Conservation (phyloP, 2,797 vertebrate species). For the Coccyzus lansbergi region DNA sequence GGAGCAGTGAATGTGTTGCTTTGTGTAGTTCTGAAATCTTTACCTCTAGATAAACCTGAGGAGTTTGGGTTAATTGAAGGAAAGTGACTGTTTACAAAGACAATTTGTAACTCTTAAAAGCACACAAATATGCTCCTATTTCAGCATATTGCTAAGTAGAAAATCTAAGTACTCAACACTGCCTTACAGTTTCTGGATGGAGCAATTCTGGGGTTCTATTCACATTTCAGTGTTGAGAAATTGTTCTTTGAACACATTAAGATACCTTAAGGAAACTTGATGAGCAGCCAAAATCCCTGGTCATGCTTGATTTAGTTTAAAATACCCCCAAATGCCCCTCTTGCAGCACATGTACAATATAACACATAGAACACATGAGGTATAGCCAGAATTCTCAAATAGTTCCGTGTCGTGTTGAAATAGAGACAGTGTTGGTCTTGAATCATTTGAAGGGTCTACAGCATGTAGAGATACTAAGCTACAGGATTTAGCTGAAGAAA, state of each 20-base stretch:
- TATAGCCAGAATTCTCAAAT: background rate
- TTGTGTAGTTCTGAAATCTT: slow-evolving; percentile 8
- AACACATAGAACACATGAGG: background rate
- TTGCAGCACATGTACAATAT: background rate
- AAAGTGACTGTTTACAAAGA: background rate
- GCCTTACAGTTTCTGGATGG: background rate
- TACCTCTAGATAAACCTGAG: background rate
- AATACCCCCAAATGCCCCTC: background rate
- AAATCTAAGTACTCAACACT: background rate
- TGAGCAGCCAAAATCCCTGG: background rate
- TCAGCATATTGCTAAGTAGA: background rate
- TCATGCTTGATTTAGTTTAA: background rate
- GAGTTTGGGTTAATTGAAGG: background rate
- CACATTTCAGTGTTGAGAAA: background rate
- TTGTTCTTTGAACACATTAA: background rate
- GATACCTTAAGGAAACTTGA: background rate
- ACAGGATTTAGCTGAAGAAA: background rate
- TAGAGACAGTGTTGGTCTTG: background rate
- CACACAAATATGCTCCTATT: background rate
- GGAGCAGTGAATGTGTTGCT: background rate
- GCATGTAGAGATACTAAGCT: background rate
- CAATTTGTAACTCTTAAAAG: background rate
- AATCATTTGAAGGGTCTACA: background rate
- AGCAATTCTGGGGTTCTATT: background rate
- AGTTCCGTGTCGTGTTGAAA: background rate